Evolutionary conservation across 2,888 invertebrate species (phyloP).

Genomic region (Thymelicus lineola): DNA sequence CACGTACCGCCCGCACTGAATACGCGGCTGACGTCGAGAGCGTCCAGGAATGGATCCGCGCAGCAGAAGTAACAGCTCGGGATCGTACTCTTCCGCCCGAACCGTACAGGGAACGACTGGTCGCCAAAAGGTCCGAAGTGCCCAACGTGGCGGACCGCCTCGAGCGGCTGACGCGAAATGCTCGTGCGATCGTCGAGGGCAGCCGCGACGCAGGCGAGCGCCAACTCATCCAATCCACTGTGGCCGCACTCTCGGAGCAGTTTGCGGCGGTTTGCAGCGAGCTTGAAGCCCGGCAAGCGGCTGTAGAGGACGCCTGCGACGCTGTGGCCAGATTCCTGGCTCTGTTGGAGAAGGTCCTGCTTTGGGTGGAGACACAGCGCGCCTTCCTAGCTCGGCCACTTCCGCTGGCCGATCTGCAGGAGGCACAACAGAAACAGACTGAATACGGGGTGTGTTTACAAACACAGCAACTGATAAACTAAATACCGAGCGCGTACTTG

Average conservation of each 20-base stretch:
- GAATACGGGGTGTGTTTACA: conserved; percentile 90
- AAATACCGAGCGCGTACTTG: background rate
- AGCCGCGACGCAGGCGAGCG: conserved; percentile 92
- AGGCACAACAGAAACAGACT: conserved; percentile 93
- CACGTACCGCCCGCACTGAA: conserved; percentile 92
- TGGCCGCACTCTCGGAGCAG: conserved; percentile 91
- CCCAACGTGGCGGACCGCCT: conserved; percentile 89
- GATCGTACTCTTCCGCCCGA: conserved; percentile 92
- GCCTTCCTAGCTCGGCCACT: conserved; percentile 92
- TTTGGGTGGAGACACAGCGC: conserved; percentile 93
- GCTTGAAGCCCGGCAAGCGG: conserved; percentile 93
- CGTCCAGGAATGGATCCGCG: conserved; percentile 93
- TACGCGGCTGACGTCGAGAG: conserved; percentile 92
- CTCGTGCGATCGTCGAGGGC: conserved; percentile 91
- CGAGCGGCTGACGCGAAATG: conserved; percentile 91
- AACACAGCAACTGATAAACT: background rate
- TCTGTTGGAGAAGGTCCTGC: conserved; percentile 91
- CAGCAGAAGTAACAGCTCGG: conserved; percentile 92
- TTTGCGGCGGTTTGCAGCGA: conserved; percentile 90
- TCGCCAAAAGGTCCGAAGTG: conserved; percentile 91
- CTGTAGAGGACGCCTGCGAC: conserved; percentile 94
- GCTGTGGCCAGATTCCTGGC: conserved; percentile 95
- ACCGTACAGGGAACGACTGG: conserved; percentile 90
- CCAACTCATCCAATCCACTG: conserved; percentile 89
- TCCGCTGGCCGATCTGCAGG: conserved; percentile 90